Evolutionary conservation across 2,888 invertebrate genomes (phyloP).

Genomic region (Meiosimyza decipiens): DNA sequence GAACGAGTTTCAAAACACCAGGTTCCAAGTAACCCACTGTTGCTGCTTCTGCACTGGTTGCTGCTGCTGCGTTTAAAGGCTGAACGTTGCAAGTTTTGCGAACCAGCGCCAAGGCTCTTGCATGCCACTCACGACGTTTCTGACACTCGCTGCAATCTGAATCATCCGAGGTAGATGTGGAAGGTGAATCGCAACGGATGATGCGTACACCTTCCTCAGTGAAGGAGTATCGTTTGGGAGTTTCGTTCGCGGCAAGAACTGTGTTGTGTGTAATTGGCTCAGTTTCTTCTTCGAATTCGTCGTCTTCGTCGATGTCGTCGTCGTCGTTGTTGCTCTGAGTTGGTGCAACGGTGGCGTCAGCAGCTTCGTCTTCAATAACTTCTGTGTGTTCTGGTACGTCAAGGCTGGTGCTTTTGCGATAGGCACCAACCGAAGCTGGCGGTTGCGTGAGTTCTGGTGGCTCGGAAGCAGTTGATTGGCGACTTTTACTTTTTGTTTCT

Average conservation of each 20-base stretch:
- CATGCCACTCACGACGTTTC: slow-evolving; percentile 67
- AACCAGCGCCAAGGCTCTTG: slow-evolving; percentile 65
- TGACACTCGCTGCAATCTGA: slow-evolving; percentile 67
- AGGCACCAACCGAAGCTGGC: slow-evolving; percentile 64
- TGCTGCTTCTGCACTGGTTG: slow-evolving; percentile 28
- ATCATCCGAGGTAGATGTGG: slow-evolving; percentile 66
- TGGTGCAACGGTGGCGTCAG: slow-evolving; percentile 1
- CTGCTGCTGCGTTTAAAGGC: slow-evolving; percentile 48
- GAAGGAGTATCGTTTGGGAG: slow-evolving; percentile 76
- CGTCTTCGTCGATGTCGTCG: slow-evolving; percentile 41
- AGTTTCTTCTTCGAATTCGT: slow-evolving; percentile 40
- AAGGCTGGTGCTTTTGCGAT: slow-evolving; percentile 79
- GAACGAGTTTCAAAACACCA: slow-evolving; percentile 43
- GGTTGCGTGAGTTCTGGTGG: slow-evolving; percentile 65
- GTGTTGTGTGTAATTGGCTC: slow-evolving; percentile 41
- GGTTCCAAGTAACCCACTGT: background rate
- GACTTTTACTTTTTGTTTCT: slow-evolving; percentile 60
- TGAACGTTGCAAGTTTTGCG: slow-evolving; percentile 66
- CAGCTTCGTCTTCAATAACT: slow-evolving; percentile 16
- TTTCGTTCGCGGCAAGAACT: slow-evolving; percentile 37
- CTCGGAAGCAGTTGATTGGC: slow-evolving; percentile 68
- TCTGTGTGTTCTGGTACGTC: slow-evolving; percentile 73
- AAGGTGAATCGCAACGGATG: slow-evolving; percentile 67
- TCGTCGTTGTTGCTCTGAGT: slow-evolving; percentile 30
- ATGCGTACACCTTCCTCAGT: slow-evolving; percentile 75